Percentiles rank a stretch among this genome's conserved stretches.
phyloP scores from a whole-genome alignment of 2,797 vertebrate species.

The Erethizon dorsatum region DNA sequence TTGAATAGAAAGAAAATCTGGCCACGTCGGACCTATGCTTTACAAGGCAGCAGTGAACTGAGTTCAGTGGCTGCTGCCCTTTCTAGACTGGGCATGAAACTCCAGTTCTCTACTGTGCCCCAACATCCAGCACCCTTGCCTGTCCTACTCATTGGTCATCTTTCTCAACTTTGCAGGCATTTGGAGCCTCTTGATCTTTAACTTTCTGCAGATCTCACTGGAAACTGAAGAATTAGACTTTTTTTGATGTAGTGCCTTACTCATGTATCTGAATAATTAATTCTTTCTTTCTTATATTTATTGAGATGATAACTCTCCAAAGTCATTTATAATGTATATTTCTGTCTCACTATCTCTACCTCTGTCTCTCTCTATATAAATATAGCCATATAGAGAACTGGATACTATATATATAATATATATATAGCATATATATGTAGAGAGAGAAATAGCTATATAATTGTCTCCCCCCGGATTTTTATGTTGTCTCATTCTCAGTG shows the following conservation, averaged over 20 bases:
- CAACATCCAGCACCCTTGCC: background rate
- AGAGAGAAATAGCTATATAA: background rate
- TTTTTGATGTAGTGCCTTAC: background rate
- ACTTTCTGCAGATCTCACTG: background rate
- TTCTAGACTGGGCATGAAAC: background rate
- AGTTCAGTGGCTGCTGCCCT: background rate
- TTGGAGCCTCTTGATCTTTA: background rate
- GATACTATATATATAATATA: background rate
- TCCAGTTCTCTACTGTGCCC: background rate
- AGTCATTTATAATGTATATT: background rate
- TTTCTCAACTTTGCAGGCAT: background rate
- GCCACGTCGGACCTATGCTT: background rate
- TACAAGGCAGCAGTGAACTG: background rate
- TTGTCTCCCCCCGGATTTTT: background rate
- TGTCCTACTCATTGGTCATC: background rate
- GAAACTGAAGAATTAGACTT: background rate
- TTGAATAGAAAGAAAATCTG: background rate
- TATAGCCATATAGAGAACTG: too few relatives aligned
- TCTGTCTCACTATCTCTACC: background rate
- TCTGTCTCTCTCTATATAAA: background rate
- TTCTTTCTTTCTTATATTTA: background rate
- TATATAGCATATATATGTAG: background rate
- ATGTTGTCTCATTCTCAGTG: background rate
- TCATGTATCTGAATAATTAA: background rate
- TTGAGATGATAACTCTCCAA: background rate